Base-by-base conservation (phyloP, 2,113 vertebrate genomes). In the Lophius piscatorius region DNA sequence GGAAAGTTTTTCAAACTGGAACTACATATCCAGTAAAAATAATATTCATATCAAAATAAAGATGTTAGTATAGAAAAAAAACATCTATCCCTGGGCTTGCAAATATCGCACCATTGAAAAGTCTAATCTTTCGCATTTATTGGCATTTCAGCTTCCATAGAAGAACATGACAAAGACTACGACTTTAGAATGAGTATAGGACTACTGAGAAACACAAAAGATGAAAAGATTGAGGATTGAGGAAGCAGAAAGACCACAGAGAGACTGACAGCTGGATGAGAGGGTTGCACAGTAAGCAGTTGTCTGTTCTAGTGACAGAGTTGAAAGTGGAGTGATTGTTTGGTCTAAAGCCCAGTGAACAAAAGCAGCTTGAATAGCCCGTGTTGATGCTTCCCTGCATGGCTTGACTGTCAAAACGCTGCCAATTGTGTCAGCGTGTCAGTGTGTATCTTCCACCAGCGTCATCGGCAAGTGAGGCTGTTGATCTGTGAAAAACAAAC, bases 381-480 rank as follows among this genome's bases (percentile, higher is more conserved):
- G 70, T 65, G 65, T 63, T 81, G 70, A 84, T 78, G 70, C 59
- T 39, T 45, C 12, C n/a, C n/a, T n/a, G n/a, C n/a, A n/a, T n/a
- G n/a, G 47, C 69, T 78, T 70, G 50, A 76, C 80, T 61, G 57
- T 76, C 65, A 71, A 70, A 81, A 57, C 48, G 46, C 36, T 36
- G 66, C 71, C 80, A 75, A 70, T 82, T 84, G 84, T 86, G 75
- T 85, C 62, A 62, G 80, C 70, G 83, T 90, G 86, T 75, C 84
- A 85, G 77, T 29, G 59, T 6, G 84, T 82, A 80, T 82, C 81
- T 72, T 71, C 66, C 85, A 76, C 83, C 49, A 34, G 9, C 70
- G 51, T 81, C 81, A 87, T 36, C 42, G 63, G 41, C 54, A 2
- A 41, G 16, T 23, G 41, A 55, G 63, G 49, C 44, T 41, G 70